A percentile compares a stretch with the other conserved stretches of the same genome.
Evolutionary conservation across 64 coral and sea anemone species (phyloP).

Genomic region (Anthopleura sola): DNA sequence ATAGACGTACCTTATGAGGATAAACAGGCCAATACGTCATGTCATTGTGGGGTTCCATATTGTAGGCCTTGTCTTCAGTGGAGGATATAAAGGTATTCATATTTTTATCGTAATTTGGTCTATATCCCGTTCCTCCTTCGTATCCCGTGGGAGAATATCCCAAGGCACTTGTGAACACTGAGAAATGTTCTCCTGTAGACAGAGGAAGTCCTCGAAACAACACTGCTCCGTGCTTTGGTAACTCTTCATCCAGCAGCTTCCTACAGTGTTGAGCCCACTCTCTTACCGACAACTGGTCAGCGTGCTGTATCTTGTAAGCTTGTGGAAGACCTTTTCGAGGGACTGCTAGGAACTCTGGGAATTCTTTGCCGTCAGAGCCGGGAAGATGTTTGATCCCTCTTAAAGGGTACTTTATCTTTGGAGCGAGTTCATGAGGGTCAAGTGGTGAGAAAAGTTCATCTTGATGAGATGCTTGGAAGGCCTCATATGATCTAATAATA

Average conservation of each 20-base stretch:
- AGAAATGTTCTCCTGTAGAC: constrained; percentile 39
- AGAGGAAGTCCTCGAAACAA: constrained; percentile 76
- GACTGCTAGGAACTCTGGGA: constrained; percentile 61
- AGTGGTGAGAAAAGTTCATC: neutral
- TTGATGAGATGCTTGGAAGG: neutral
- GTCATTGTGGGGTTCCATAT: constrained; percentile 61
- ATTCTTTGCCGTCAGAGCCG: constrained; percentile 36
- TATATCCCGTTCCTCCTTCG: constrained; percentile 53
- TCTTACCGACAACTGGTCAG: constrained; percentile 24
- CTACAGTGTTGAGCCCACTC: constrained; percentile 60
- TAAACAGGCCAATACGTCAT: constrained; percentile 31
- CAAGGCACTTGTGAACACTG: constrained; percentile 39
- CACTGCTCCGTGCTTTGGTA: constrained; percentile 57
- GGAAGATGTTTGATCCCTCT: constrained; percentile 58
- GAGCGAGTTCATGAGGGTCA: neutral
- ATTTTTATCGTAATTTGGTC: neutral
- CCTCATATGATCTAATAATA: neutral
- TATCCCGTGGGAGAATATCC: constrained; percentile 60
- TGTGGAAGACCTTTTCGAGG: constrained; percentile 56
- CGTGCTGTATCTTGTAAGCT: constrained; percentile 43
- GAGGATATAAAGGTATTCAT: constrained; percentile 13
- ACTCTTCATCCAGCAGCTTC: constrained; percentile 40
- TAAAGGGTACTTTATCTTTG: constrained; percentile 5
- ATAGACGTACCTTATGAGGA: constrained; percentile 41
- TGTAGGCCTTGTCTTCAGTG: constrained; percentile 29